phyloP scores from a whole-genome alignment of 2,797 vertebrate species.

The Myotis daubentonii region DNA sequence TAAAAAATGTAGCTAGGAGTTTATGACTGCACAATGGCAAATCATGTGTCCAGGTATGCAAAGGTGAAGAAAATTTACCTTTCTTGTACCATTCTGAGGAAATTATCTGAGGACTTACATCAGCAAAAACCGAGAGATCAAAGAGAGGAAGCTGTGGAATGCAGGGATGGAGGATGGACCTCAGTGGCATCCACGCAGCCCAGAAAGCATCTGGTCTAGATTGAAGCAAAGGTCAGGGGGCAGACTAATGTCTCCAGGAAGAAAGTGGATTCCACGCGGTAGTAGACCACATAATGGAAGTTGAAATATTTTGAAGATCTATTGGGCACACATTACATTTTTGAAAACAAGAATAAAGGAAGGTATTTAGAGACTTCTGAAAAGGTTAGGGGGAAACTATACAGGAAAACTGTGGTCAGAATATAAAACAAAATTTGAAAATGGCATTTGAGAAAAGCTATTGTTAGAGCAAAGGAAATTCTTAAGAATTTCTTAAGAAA shows the following conservation, averaged over 20 bases:
- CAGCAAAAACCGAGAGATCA: slow-evolving; percentile 36
- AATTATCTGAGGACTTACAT: slow-evolving; percentile 68
- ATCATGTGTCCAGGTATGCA: slow-evolving; percentile 3
- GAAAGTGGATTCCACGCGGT: background rate
- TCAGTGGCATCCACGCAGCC: background rate
- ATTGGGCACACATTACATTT: background rate
- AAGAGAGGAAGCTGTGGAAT: background rate
- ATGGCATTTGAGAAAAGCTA: background rate
- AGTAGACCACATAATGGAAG: background rate
- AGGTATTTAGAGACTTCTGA: background rate
- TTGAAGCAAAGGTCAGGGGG: slow-evolving; percentile 28
- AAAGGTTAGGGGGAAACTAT: background rate
- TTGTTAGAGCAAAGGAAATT: background rate
- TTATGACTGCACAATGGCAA: background rate
- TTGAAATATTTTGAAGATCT: background rate
- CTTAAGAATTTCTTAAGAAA: background rate
- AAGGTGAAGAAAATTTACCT: slow-evolving; percentile 30
- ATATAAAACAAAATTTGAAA: slow-evolving; percentile 24
- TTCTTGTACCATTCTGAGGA: slow-evolving; percentile 32
- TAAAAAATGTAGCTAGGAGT: background rate
- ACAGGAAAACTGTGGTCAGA: slow-evolving; percentile 30
- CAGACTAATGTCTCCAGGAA: background rate
- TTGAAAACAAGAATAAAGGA: background rate
- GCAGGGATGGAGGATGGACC: background rate
- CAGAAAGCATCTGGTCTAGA: slow-evolving; percentile 47